Evolutionary conservation across 2,888 invertebrate species (phyloP), one percentile per base, ranked within the genome.

Genomic region (Allygus modestus): DNA sequence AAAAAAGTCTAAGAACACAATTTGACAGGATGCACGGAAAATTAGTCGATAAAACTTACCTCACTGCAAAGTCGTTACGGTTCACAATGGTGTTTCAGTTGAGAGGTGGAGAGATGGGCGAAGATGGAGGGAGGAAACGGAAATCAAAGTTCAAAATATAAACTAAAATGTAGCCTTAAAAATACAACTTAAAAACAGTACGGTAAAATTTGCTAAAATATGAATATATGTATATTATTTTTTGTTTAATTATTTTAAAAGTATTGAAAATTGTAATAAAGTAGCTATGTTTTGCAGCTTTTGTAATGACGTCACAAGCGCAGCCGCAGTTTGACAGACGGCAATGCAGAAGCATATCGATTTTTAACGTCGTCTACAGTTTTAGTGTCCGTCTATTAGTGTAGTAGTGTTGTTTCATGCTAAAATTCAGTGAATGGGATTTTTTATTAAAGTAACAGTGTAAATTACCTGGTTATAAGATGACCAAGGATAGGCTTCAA

Each of bases 401-500:
- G 85, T 83, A 85, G 90, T 90, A 90, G 90, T 89, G 90, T 90
- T 90, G 89, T 90, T 90, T 90, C 90, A 93, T 92, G 93, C 93
- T 93, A 92, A 94, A 51, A 93, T 93, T 93, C 93, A 91, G 94
- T 95, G 95, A 94, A 95, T 95, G 95, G 94, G 94, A 95, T 93
- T 93, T 92, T 93, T 93, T 93, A 92, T 92, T 92, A 92, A 93
- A 92, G 92, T 91, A 91, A 92, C 93, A 93, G 93, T 93, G 94
- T 94, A 93, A 93, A 92, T 92, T 89, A 88, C 89, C 91, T 91
- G 91, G 91, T 90, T 92, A 91, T 92, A 94, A 90, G 92, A 97
- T 97, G 97, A 97, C 97, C 93, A 97, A 97, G 95, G 97, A 97
- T 94, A 97, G 97, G 95, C 95, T 97, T 94, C 97, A 97, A 93